Evolutionary conservation across 2,797 vertebrate genomes (phyloP).

Genomic region (Manis crassicaudata): DNA sequence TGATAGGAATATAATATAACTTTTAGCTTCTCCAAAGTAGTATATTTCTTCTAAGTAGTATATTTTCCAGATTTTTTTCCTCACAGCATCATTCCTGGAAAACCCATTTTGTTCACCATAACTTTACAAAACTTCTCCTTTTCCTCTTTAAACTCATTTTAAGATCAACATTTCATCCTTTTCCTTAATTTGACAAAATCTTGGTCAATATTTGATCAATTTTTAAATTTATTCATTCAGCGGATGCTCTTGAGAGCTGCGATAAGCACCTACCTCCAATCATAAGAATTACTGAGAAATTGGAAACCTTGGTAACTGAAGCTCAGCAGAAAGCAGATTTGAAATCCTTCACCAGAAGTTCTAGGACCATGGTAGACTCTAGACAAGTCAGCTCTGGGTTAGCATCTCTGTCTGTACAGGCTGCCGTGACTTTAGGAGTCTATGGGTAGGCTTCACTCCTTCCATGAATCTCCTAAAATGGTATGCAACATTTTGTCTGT

Average conservation of each 20-base stretch:
- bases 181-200: neutral
- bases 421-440: neutral
- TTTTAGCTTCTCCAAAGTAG: neutral
- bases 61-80: neutral
- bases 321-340: slow-evolving; percentile 25
- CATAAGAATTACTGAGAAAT: neutral
- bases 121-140: neutral
- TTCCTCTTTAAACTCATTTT: slow-evolving; percentile 44
- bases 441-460: neutral
- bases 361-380: neutral
- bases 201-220: neutral
- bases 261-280: neutral
- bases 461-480: neutral
- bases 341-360: slow-evolving; percentile 29
- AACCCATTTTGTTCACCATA: neutral
- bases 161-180: neutral
- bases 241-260: neutral
- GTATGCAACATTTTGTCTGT: neutral
- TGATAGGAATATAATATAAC: neutral
- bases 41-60: neutral
- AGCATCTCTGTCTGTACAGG: neutral
- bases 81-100: neutral
- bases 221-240: neutral
- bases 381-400: neutral
- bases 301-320: slow-evolving; percentile 12